Evolutionary conservation across 2,113 vertebrate species (phyloP), one percentile per base, ranked within the genome.

Genomic region (Ctenomys sociabilis): DNA sequence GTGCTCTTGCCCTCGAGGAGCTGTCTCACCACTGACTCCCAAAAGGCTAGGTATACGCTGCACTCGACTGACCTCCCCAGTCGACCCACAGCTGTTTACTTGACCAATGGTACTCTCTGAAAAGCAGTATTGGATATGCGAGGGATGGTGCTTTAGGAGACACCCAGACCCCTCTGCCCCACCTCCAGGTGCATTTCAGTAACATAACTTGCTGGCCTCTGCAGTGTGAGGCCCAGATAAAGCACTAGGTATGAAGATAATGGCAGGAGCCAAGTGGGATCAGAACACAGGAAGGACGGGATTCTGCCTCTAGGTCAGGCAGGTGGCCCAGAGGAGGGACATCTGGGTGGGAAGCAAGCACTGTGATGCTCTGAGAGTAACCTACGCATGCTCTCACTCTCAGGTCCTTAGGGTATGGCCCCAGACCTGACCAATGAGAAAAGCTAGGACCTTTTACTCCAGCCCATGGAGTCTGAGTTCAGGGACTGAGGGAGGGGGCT

Each of bases 41-140:
- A 17, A 35, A 82, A 30, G 30, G 30, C 8, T 4, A 40, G 57
- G 45, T 26, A 10, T 35, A 17, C 57, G 14, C 14, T 17, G 14
- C 37, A 7, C 6, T 1, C 4, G 9, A 11, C 17, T 2, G 0
- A 8, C 52, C 61, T 32, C 64, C 35, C 1, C 3, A 43, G 40
- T 13, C 32, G 11, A 2, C 45, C 64, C 0, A 3, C 63, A 70
- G 61, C 87, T 87, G 52, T 85, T 52, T 83, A 54, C 68, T 73
- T 91, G 87, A 40, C 49, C 88, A 89, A 86, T 7, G 35, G 57
- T 54, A 43, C 87, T 49, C 88, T 59, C 57, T 52, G 11, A 70
- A 52, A 88, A 30, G 30, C 63, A 19, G 45, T 28, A 40, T 0
- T 1, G 35, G 16, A 90, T 8, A 28, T n/a, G 37, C 59, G n/a